A percentile compares a stretch with the other conserved stretches of the same genome.
Evolutionary conservation across 2,797 vertebrate species (phyloP).

Genomic region (Danio tinwini): DNA sequence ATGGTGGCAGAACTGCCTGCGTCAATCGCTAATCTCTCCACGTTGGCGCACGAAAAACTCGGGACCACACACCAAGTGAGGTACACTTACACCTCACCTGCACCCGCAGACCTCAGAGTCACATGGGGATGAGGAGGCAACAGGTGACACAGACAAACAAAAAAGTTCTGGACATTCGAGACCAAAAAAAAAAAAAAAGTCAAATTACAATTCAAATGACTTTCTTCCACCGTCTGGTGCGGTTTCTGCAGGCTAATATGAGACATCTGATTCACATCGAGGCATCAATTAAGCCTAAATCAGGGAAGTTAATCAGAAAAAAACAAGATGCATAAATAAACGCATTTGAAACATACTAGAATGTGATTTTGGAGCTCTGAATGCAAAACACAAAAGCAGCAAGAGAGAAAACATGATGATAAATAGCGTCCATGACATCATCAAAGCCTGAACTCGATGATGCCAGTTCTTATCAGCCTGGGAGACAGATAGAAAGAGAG

Average conservation of each 20-base stretch:
- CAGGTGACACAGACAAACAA: slow-evolving; percentile 7
- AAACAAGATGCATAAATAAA: not conserved
- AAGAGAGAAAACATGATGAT: slow-evolving; percentile 37
- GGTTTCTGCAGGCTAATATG: slow-evolving; percentile 2
- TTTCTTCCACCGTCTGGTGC: slow-evolving; percentile 18
- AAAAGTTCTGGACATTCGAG: not conserved
- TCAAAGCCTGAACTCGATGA: slow-evolving; percentile 39
- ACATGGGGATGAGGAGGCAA: slow-evolving; percentile 14
- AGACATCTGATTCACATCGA: slow-evolving; percentile 30
- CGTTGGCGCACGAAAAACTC: slow-evolving; percentile 43
- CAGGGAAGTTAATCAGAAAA: not conserved
- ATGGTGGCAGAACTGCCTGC: slow-evolving; percentile 47
- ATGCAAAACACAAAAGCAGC: not conserved
- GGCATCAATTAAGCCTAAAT: slow-evolving; percentile 18
- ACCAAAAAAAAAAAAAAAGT: not conserved
- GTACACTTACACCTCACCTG: slow-evolving; percentile 52
- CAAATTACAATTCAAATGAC: slow-evolving; percentile 9
- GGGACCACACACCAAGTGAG: slow-evolving; percentile 55
- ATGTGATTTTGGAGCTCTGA: no score
- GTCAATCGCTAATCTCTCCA: slow-evolving; percentile 56
- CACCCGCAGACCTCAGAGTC: slow-evolving; percentile 18
- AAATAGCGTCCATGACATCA: slow-evolving; percentile 44
- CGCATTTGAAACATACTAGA: not conserved
- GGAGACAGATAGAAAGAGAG: slow-evolving; percentile 30
- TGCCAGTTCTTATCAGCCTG: slow-evolving; percentile 48